Conservation (phyloP, 2,888 invertebrate species). For the Tenthredo notha region DNA sequence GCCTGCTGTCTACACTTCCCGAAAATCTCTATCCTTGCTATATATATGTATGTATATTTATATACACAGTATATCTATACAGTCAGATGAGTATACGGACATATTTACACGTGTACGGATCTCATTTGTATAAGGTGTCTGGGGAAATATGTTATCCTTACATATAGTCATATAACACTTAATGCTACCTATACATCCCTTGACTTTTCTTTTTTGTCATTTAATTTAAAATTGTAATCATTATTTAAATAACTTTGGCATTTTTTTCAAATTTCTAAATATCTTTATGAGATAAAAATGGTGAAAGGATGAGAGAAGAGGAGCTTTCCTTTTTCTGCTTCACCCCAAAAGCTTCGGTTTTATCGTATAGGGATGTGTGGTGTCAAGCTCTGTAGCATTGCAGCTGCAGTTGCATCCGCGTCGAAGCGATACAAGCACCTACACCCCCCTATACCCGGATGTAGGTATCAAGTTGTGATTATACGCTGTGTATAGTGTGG, state of each 20-base stretch:
- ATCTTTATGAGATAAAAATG: background rate
- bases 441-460: background rate
- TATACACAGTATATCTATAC: background rate
- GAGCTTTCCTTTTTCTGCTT: background rate
- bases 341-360: background rate
- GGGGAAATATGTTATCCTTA: background rate
- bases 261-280: background rate
- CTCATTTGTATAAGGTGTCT: background rate
- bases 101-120: background rate
- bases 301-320: background rate
- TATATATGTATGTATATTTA: background rate
- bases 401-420: background rate
- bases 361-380: background rate
- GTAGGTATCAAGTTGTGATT: slow-evolving; percentile 41
- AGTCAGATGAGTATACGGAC: background rate
- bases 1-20: slow-evolving; percentile 8
- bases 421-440: background rate
- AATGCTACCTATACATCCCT: background rate
- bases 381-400: background rate
- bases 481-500: background rate
- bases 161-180: background rate
- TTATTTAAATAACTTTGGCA: background rate
- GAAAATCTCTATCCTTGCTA: background rate
- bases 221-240: background rate
- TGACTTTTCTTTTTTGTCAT: background rate